These are phyloP conservation scores for Gadus macrocephalus DNA, from an alignment of 2,113 vertebrate genomes.

Conservation along the genomic window DNA sequence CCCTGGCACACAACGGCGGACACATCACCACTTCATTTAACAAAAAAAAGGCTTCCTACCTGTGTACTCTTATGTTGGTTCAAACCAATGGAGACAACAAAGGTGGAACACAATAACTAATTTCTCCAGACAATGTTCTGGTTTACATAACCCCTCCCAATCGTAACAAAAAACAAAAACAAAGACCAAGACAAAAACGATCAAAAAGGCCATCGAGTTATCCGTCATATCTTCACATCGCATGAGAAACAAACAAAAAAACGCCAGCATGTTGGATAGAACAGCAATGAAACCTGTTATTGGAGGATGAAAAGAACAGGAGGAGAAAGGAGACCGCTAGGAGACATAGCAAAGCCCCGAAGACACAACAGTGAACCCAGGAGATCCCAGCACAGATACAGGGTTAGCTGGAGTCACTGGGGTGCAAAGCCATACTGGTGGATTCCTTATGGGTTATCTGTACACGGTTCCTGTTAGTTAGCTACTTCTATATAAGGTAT, in stretches of 20 bases:
- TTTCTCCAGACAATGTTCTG: conserved; percentile 40
- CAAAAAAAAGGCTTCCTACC: conserved; percentile 25
- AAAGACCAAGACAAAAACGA: no score
- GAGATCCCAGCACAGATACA: conserved; percentile 59
- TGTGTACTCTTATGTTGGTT: conserved; percentile 19
- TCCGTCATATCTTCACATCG: conserved; percentile 56
- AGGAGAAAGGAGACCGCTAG: conserved; percentile 31
- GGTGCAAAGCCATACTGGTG: conserved; percentile 62
- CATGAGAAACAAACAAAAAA: conserved; percentile 49
- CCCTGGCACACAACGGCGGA: conserved; percentile 38
- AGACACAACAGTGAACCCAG: conserved; percentile 63
- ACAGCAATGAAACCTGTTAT: conserved; percentile 34
- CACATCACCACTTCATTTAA: conserved; percentile 33
- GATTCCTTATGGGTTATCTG: conserved; percentile 39
- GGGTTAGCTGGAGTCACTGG: conserved; percentile 24
- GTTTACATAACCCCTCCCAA: conserved; percentile 38
- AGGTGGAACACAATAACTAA: conserved; percentile 34
- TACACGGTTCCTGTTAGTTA: conserved; percentile 42
- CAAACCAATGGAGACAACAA: conserved; percentile 42
- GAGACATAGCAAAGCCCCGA: conserved; percentile 64
- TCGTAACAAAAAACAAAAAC: conserved; percentile 11
- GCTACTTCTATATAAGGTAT: neutral
- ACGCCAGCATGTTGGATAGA: conserved; percentile 46
- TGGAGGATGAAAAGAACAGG: conserved; percentile 52
- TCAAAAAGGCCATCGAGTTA: conserved; percentile 51